These are phyloP conservation scores for Gorsachius goisagi DNA, from an alignment of 2,113 vertebrate genomes.

Conservation along the genomic window DNA sequence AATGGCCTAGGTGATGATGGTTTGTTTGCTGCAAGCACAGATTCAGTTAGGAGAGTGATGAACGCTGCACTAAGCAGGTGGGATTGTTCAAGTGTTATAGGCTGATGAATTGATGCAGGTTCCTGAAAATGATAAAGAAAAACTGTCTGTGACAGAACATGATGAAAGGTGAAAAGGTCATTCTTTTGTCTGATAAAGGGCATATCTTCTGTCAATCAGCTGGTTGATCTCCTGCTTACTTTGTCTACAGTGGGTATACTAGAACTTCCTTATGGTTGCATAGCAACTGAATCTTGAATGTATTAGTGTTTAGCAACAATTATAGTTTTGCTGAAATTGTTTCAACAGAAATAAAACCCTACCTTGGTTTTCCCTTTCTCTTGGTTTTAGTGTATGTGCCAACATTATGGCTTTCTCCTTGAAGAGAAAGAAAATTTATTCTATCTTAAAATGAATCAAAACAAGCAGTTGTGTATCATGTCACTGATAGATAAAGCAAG, in stretches of 20 bases:
- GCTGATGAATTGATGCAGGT: background rate
- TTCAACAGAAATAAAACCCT: background rate
- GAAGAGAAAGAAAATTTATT: background rate
- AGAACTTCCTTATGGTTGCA: background rate
- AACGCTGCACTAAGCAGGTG: background rate
- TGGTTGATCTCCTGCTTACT: background rate
- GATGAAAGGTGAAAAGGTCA: background rate
- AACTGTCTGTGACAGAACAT: background rate
- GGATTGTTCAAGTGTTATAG: background rate
- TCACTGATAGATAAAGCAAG: background rate
- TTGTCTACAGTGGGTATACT: background rate
- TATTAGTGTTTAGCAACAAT: constrained; percentile 1
- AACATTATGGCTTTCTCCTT: background rate
- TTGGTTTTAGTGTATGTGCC: background rate
- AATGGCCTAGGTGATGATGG: background rate
- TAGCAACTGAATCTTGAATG: background rate
- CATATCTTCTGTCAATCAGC: background rate
- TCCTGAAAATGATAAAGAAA: background rate
- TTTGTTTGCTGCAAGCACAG: background rate
- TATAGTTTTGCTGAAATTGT: background rate
- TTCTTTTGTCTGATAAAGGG: background rate
- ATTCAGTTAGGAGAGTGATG: background rate
- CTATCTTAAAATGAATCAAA: background rate
- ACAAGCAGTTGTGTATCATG: background rate
- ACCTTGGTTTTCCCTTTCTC: background rate